Percentiles rank a stretch among this genome's conserved stretches.
Evolutionary conservation across 2,888 invertebrate genomes (phyloP).

Genomic region (Lepeophtheirus nordmannii): DNA sequence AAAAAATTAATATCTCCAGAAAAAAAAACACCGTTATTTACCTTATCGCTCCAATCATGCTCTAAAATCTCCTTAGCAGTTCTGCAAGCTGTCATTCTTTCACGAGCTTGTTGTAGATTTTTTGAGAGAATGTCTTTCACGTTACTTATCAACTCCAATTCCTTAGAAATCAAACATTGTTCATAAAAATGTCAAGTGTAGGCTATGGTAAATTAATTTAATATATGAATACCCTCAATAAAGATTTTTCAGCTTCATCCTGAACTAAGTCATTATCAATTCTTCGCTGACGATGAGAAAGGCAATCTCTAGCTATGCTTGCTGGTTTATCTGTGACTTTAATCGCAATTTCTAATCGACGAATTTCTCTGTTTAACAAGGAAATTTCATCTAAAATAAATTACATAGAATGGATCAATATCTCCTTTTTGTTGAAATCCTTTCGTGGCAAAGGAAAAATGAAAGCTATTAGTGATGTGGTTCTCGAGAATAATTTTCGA

Average conservation of each 20-base stretch:
- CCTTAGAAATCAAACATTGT: background rate
- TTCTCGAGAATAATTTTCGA: too few relatives aligned
- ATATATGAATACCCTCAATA: background rate
- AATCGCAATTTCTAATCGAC: slow-evolving; percentile 18
- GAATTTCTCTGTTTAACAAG: slow-evolving; percentile 8
- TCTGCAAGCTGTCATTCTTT: background rate
- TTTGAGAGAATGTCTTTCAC: background rate
- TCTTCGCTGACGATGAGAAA: slow-evolving; percentile 14
- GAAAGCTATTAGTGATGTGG: too few relatives aligned
- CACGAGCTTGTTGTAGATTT: background rate
- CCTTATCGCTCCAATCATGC: slow-evolving; percentile 24
- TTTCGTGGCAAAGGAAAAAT: too few relatives aligned
- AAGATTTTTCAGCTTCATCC: slow-evolving; percentile 14
- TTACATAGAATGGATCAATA: background rate
- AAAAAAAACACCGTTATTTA: background rate
- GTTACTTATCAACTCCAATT: background rate
- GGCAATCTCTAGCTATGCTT: slow-evolving; percentile 19
- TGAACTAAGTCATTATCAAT: slow-evolving; percentile 22
- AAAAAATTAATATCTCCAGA: background rate
- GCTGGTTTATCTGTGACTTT: slow-evolving; percentile 15
- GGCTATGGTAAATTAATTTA: too few relatives aligned
- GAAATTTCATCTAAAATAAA: slow-evolving; percentile 1
- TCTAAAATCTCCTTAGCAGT: slow-evolving; percentile 17
- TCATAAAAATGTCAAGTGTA: background rate
- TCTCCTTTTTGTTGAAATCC: too few relatives aligned